A percentile compares a stretch with the other conserved stretches of the same genome.
Conservation (phyloP, 2,888 invertebrate genomes). For the Elmis aenea region DNA sequence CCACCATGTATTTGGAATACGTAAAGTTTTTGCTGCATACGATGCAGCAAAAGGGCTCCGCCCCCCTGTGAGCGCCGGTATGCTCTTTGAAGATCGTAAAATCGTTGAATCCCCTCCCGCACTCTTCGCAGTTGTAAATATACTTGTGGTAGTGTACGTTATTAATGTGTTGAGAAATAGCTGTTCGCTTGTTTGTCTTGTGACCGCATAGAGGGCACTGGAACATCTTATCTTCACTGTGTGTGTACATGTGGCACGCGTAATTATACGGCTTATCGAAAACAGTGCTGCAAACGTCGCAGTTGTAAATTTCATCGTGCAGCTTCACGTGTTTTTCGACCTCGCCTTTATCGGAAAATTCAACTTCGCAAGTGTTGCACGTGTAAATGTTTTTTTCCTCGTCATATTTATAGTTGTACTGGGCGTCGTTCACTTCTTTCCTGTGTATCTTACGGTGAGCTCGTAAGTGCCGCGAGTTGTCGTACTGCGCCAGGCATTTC, state of each 20-base stretch:
- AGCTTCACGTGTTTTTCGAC: conserved; percentile 1
- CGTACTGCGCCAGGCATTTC: conserved; percentile 33
- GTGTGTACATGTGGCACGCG: conserved; percentile 18
- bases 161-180: too few relatives aligned
- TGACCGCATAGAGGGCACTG: conserved; percentile 49
- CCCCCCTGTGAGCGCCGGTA: conserved; percentile 52
- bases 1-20: conserved; percentile 41
- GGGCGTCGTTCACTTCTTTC: conserved; percentile 11
- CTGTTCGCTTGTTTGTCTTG: conserved; percentile 31
- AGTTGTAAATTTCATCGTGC: conserved; percentile 5
- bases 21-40: conserved; percentile 51
- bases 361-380: conserved; percentile 22
- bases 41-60: conserved; percentile 50
- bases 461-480: conserved; percentile 28
- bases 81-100: conserved; percentile 52
- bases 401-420: conserved; percentile 34
- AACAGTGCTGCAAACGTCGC: conserved; percentile 6
- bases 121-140: conserved; percentile 51
- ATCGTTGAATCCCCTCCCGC: conserved; percentile 54
- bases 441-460: conserved; percentile 28
- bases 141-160: conserved; percentile 40
- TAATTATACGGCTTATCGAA: background rate
- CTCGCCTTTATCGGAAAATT: background rate
- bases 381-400: conserved; percentile 27
- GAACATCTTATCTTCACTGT: conserved; percentile 43